Percentiles rank a stretch among this genome's conserved stretches.
These are phyloP conservation scores for Pogonus chalceus DNA, from an alignment of 1,140 invertebrate species.

Conservation along the genomic window DNA sequence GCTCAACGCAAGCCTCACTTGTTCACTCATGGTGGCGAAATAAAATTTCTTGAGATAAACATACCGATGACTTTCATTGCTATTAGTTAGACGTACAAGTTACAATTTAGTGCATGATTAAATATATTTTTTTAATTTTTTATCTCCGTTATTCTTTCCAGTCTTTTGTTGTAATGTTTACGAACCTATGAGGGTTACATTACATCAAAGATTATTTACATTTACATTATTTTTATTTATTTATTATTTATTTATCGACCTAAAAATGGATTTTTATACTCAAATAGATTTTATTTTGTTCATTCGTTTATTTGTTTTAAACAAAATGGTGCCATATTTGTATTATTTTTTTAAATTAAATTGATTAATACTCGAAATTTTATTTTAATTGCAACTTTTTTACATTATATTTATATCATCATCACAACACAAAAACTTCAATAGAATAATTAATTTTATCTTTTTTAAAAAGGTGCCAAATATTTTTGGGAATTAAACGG, in stretches of 20 bases:
- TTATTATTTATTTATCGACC: neutral
- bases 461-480: too few species aligned
- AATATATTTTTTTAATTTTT: too few species aligned
- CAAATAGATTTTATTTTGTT: neutral
- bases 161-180: neutral
- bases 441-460: too few species aligned
- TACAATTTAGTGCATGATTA: neutral
- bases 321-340: neutral
- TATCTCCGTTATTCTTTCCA: neutral
- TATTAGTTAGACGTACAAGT: neutral
- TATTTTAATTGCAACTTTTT: too few species aligned
- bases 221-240: neutral
- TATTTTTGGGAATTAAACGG: too few species aligned
- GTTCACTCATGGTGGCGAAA: slow-evolving; percentile 57
- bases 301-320: neutral
- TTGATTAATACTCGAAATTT: neutral
- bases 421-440: too few species aligned
- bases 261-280: neutral
- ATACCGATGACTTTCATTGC: neutral
- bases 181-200: slow-evolving; percentile 1
- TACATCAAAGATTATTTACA: neutral
- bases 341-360: neutral
- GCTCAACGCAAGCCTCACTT: slow-evolving; percentile 39
- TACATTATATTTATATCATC: too few species aligned
- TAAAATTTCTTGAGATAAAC: slow-evolving; percentile 50